Percentiles rank a stretch among this genome's conserved stretches.
These are phyloP conservation scores for Aleiodes leptofemur DNA, from an alignment of 2,888 invertebrate species.

Conservation along the genomic window DNA sequence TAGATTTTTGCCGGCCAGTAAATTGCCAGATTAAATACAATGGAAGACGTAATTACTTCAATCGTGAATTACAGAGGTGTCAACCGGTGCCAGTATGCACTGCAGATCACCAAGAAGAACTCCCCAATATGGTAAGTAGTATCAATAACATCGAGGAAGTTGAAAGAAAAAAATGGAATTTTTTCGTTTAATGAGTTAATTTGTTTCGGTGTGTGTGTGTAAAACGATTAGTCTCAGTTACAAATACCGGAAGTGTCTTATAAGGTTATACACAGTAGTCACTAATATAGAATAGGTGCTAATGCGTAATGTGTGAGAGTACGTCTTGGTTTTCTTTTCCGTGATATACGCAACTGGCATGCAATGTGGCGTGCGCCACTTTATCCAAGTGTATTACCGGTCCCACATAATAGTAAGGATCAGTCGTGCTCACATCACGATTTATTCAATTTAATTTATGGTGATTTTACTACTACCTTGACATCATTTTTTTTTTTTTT, in stretches of 20 bases:
- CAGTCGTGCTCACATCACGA: conserved; percentile 44
- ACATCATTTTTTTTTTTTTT: conserved; percentile 42
- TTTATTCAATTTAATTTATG: conserved; percentile 57
- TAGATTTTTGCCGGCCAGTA: conserved; percentile 76
- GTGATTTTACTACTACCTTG: conserved; percentile 55
- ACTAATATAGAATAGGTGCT: conserved; percentile 48
- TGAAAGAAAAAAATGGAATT: not conserved
- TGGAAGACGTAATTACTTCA: conserved; percentile 77
- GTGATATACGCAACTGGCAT: conserved; percentile 55
- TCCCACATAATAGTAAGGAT: conserved; percentile 32
- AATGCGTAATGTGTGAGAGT: conserved; percentile 46
- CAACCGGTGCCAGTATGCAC: conserved; percentile 72
- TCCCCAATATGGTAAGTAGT: conserved; percentile 69
- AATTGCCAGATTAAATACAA: conserved; percentile 78
- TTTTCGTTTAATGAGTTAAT: conserved; percentile 20
- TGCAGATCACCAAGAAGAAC: conserved; percentile 63
- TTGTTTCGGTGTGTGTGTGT: conserved; percentile 27
- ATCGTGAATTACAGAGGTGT: conserved; percentile 63
- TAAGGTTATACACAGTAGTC: conserved; percentile 37
- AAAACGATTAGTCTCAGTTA: conserved; percentile 31
- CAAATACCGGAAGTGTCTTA: conserved; percentile 43
- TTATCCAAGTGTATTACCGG: conserved; percentile 47
- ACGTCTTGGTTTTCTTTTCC: conserved; percentile 42
- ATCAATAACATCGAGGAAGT: not conserved
- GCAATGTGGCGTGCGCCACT: conserved; percentile 58